Evolutionary conservation across 2,113 vertebrate genomes (phyloP), one percentile per base, ranked within the genome.

Genomic region (Polyodon spathula): DNA sequence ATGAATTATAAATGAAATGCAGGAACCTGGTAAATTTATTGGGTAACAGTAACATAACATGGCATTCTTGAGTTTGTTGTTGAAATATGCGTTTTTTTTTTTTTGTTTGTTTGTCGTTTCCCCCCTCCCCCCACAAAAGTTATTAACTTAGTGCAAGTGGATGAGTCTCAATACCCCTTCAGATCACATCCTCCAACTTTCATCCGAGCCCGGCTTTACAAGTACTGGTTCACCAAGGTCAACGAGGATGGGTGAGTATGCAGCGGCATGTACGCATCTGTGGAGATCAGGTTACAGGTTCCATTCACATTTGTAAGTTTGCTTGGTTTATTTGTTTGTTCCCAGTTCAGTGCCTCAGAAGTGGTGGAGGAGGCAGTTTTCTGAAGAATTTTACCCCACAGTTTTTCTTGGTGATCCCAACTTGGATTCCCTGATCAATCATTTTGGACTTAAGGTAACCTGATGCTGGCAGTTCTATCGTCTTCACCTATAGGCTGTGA

Each of bases 311-410:
- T 6, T 39, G 37, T 41, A 58, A 6, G 37, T 2, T 2, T 44
- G 14, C 39, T 16, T 61, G 42, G 6, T 50, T 50, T n/a, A 2
- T 54, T 0, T 62, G 6, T 59, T 27, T 52, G 11, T 2, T 58
- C 3, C 60, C 48, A 92, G 90, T 6, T 66, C 73, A 2, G 76
- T 76, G 39, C 71, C 85, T 0, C 56, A 72, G 27, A 73, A 51
- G 0, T 97, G 94, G 93, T 98, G 95, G 95, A 85, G 82, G 38
- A 85, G 93, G 48, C 86, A 92, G 60, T 88, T 73, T 1, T 74
- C 86, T 0, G 87, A 89, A 60, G 92, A 97, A 48, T 98, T 94
- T 70, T 97, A 90, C 76, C 95, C 95, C 0, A 1, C 72, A 0
- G 93, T 98, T 59, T 81, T 87, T 6, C 66, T 98, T 58, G 93